Evolutionary conservation across 2,888 invertebrate genomes (phyloP).

Genomic region (Xiphydria camelus): DNA sequence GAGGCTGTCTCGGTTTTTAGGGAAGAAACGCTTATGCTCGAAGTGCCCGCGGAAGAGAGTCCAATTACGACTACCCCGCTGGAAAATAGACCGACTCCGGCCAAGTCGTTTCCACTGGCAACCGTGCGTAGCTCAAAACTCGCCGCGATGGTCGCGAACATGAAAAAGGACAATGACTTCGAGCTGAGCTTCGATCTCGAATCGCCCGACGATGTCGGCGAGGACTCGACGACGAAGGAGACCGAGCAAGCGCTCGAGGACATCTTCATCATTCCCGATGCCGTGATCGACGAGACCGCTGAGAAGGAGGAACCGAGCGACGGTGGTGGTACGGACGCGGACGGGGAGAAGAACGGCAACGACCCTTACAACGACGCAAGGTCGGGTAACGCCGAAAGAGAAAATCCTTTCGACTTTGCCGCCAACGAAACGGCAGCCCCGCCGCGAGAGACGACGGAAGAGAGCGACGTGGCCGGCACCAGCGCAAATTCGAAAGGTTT

Average conservation of each 20-base stretch:
- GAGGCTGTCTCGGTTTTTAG: slow-evolving; percentile 39
- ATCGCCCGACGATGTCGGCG: slow-evolving; percentile 24
- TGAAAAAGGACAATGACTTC: slow-evolving; percentile 36
- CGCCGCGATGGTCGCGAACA: slow-evolving; percentile 53
- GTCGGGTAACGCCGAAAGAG: neutral
- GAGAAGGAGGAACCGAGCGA: neutral
- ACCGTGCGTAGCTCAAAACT: slow-evolving; percentile 52
- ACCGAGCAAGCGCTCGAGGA: slow-evolving; percentile 31
- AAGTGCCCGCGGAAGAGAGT: slow-evolving; percentile 36
- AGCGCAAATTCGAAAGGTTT: slow-evolving; percentile 29
- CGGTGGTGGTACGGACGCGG: neutral
- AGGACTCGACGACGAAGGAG: slow-evolving; percentile 14
- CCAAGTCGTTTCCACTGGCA: slow-evolving; percentile 44
- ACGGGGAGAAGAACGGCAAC: neutral
- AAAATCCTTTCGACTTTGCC: slow-evolving; percentile 4
- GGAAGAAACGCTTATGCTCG: slow-evolving; percentile 49
- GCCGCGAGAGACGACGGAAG: slow-evolving; percentile 19
- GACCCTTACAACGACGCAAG: neutral
- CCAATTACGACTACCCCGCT: slow-evolving; percentile 16
- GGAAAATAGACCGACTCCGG: slow-evolving; percentile 7
- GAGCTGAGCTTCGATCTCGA: slow-evolving; percentile 30
- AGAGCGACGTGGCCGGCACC: slow-evolving; percentile 1
- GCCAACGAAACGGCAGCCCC: slow-evolving; percentile 10
- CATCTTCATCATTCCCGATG: slow-evolving; percentile 40
- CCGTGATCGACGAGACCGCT: slow-evolving; percentile 15